Evolutionary conservation across 2,797 vertebrate genomes (phyloP), one percentile per base, ranked within the genome.

Genomic region (Lophius americanus): DNA sequence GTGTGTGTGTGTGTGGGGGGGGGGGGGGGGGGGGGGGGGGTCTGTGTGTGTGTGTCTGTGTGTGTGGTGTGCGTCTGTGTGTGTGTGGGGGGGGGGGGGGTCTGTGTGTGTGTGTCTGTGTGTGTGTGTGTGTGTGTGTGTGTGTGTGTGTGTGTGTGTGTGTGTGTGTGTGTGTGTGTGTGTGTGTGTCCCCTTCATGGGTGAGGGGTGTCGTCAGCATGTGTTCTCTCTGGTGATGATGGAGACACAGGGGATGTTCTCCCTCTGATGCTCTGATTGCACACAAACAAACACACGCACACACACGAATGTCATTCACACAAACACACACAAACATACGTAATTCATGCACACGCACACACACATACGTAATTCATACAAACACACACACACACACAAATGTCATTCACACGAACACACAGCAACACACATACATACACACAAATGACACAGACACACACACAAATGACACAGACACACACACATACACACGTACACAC

Each of bases 121-220:
- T 53, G 73, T 9, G 59, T 51, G 32, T 51, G 50, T 51, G 57
- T 69, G 70, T 75, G 2, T 14, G 1, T 39, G 13, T 41, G 4
- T 5, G n/a, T 64, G 23, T 23, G 23, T 23, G 23, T 23, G 23
- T 23, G 23, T 23, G 62, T 78, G 73, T 78, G 57, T 70, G 74
- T 56, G 72, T 8, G 55, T n/a, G 62, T 44, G 67, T 66, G 53
- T 59, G 54, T 55, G 61, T 50, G 70, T 76, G 72, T 75, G 64
- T 4, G 23, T 23, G 1, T 59, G 57, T 59, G 50, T 81, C 46
- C 4, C 32, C n/a, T 59, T 65, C 51, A 56, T 56, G 52, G 23
- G 53, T 66, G 51, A 55, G 68, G 42, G 0, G 50, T 76, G 70
- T 80, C 82, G 84, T 72, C 75, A 81, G 41, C 75, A 71, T 81